phyloP scores from a whole-genome alignment of 1,140 invertebrate genomes.

The Vollenhovia emeryi region DNA sequence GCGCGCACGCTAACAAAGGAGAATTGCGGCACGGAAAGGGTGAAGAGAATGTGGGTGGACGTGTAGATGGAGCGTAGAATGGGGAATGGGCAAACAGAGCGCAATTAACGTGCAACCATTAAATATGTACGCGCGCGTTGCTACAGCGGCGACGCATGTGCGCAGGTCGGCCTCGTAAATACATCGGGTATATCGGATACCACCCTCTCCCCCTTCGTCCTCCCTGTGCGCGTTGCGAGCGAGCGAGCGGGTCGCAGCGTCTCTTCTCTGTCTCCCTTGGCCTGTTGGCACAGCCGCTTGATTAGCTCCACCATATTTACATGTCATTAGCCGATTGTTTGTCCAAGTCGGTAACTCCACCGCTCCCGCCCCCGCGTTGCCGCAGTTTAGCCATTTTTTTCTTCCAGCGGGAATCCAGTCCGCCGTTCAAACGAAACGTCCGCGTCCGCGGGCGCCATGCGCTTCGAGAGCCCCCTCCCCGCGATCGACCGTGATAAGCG shows the following conservation, averaged over 20 bases:
- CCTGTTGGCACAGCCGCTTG: constrained; percentile 84
- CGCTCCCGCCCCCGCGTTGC: constrained; percentile 50
- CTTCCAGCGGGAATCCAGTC: constrained; percentile 13
- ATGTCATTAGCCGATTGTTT: constrained; percentile 85
- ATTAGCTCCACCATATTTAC: constrained; percentile 84
- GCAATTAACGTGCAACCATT: constrained; percentile 83
- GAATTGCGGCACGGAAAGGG: constrained; percentile 66
- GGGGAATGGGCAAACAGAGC: constrained; percentile 81
- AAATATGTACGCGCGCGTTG: constrained; percentile 81
- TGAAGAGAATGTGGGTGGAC: constrained; percentile 65
- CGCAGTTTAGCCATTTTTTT: constrained; percentile 42
- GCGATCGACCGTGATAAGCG: background rate
- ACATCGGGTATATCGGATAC: constrained; percentile 78
- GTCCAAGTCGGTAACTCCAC: constrained; percentile 76
- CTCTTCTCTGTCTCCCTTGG: constrained; percentile 77
- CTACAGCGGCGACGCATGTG: constrained; percentile 69
- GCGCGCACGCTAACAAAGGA: constrained; percentile 70
- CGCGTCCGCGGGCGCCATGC: too few relatives aligned
- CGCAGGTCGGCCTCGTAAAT: constrained; percentile 69
- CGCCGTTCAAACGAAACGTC: background rate
- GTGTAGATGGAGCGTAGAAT: constrained; percentile 68
- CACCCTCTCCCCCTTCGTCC: background rate
- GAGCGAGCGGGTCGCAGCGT: constrained; percentile 69
- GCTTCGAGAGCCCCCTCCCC: background rate
- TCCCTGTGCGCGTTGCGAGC: background rate